These are phyloP conservation scores for Pyrrhia umbra DNA, from an alignment of 2,888 invertebrate species.

Conservation along the genomic window DNA sequence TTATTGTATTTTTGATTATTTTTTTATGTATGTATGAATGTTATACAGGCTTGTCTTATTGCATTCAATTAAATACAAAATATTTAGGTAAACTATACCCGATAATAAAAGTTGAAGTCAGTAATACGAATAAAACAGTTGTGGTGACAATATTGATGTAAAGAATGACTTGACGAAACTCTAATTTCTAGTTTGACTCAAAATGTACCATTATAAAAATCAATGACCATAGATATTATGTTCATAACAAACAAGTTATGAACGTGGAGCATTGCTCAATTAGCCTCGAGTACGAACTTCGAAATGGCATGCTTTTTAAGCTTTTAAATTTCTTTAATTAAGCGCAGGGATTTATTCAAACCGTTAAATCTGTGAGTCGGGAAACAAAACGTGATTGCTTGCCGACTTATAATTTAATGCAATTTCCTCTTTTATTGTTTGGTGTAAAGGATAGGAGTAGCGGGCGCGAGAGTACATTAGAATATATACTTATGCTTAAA, in stretches of 20 bases:
- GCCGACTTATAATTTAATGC: constrained; percentile 90
- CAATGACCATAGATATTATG: background rate
- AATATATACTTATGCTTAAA: no score
- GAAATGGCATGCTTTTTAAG: constrained; percentile 82
- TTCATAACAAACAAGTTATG: constrained; percentile 27
- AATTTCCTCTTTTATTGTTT: constrained; percentile 82
- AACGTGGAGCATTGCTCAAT: constrained; percentile 50
- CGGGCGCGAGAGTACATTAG: constrained; percentile 44
- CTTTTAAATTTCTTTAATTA: constrained; percentile 87
- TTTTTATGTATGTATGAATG: no score
- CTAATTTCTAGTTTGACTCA: background rate
- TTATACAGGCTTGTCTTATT: no score
- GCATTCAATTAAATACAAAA: no score
- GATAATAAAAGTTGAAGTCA: no score
- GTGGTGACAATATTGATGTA: no score
- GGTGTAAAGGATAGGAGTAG: constrained; percentile 64
- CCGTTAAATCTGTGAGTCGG: constrained; percentile 85
- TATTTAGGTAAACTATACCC: no score
- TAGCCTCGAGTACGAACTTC: constrained; percentile 54
- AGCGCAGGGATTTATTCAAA: constrained; percentile 85
- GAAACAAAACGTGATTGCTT: constrained; percentile 90
- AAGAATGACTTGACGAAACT: no score
- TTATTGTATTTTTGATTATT: no score
- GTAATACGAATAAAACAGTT: no score
- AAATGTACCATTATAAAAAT: background rate